These are phyloP conservation scores for Drosophila meridionalis DNA, from an alignment of 2,888 invertebrate species.

Conservation along the genomic window DNA sequence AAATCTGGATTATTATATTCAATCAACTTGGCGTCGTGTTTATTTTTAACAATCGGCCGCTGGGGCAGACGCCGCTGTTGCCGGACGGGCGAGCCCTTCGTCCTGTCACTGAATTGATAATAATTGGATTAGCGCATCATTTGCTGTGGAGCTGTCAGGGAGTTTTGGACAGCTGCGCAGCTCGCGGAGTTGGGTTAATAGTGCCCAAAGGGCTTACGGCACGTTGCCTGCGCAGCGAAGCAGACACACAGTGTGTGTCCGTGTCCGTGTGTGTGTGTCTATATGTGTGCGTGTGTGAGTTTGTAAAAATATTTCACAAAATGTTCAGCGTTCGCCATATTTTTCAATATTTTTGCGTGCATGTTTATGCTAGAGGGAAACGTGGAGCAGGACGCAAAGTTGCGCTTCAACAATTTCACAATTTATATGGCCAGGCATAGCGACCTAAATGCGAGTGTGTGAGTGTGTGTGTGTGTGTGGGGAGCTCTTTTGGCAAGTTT, in stretches of 20 bases:
- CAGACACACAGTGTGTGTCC: constrained; percentile 22
- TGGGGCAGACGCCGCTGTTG: constrained; percentile 11
- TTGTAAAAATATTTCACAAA: constrained; percentile 60
- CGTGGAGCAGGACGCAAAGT: constrained; percentile 11
- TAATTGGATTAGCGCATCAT: constrained; percentile 82
- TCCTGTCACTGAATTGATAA: constrained; percentile 82
- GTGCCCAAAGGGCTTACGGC: constrained; percentile 73
- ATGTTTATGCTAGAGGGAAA: not conserved
- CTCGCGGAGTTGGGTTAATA: constrained; percentile 57
- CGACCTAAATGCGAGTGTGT: constrained; percentile 64
- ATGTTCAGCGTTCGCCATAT: constrained; percentile 61
- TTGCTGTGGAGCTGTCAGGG: constrained; percentile 37
- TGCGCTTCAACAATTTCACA: constrained; percentile 71
- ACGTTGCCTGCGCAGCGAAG: constrained; percentile 65
- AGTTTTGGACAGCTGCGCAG: constrained; percentile 31
- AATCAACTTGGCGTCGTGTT: constrained; percentile 52
- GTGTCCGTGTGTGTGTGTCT: constrained; percentile 2
- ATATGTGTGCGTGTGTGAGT: constrained; percentile 10
- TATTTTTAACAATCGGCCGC: constrained; percentile 63
- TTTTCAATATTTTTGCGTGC: constrained; percentile 67
- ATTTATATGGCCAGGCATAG: constrained; percentile 65
- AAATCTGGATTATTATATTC: constrained; percentile 39
- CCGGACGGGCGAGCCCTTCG: constrained; percentile 27
- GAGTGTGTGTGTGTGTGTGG: constrained; percentile 7
- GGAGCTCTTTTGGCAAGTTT: constrained; percentile 54